phyloP scores from a whole-genome alignment of 2,797 vertebrate genomes.

The Luscinia luscinia region DNA sequence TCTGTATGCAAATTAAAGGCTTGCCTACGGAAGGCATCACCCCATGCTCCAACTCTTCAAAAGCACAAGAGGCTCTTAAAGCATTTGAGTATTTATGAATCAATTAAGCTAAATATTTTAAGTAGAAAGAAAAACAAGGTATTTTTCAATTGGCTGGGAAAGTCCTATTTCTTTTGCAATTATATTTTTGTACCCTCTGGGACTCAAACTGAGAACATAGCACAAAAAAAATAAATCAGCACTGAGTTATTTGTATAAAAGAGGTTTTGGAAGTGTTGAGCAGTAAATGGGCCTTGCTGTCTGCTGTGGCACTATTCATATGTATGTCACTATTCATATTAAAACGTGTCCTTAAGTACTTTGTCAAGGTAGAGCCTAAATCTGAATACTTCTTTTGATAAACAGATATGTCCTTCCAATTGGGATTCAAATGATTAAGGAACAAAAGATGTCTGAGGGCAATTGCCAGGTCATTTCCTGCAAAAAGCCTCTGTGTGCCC shows the following conservation, averaged over 20 bases:
- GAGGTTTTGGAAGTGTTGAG: not conserved
- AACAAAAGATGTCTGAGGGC: constrained; percentile 58
- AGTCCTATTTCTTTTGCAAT: not conserved
- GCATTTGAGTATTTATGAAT: not conserved
- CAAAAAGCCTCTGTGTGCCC: not conserved
- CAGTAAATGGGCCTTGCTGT: not conserved
- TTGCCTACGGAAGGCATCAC: not conserved
- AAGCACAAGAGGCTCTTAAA: not conserved
- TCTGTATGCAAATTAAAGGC: not conserved
- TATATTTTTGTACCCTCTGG: not conserved
- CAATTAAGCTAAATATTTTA: not conserved
- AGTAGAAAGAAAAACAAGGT: not conserved
- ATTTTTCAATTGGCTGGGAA: not conserved
- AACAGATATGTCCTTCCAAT: constrained; percentile 47
- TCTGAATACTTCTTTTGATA: constrained; percentile 67
- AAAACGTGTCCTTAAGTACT: constrained; percentile 32
- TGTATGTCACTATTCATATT: constrained; percentile 61
- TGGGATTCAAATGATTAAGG: constrained; percentile 54
- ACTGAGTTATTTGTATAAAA: not conserved
- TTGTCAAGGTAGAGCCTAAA: constrained; percentile 37
- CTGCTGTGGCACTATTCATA: constrained; percentile 38
- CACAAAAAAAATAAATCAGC: not conserved
- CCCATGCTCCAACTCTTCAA: not conserved
- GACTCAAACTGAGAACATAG: not conserved
- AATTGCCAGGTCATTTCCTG: constrained; percentile 66